phyloP scores from a whole-genome alignment of 2,888 invertebrate species.

The Morinoia aosen region DNA sequence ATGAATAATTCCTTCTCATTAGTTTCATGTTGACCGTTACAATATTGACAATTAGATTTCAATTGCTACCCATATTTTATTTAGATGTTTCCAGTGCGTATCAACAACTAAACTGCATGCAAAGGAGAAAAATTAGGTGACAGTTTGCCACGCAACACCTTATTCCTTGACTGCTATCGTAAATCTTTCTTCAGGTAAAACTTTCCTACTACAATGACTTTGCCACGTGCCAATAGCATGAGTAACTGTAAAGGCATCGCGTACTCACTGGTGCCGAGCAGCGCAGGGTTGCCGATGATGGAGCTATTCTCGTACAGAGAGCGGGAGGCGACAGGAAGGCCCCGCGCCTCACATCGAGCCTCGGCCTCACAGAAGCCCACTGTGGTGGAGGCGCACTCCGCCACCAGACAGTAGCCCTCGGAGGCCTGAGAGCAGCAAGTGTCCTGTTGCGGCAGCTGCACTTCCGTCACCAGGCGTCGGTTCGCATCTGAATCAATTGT shows the following conservation, averaged over 20 bases:
- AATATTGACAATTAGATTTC: too few relatives aligned
- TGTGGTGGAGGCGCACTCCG: not conserved
- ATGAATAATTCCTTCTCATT: too few relatives aligned
- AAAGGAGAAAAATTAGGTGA: too few relatives aligned
- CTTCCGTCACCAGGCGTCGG: not conserved
- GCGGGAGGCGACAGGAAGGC: not conserved
- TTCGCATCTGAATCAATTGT: not conserved
- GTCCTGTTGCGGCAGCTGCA: not conserved
- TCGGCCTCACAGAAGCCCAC: constrained; percentile 3
- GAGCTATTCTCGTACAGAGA: not conserved
- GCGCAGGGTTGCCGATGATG: not conserved
- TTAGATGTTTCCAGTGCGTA: too few relatives aligned
- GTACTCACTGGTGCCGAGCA: not conserved
- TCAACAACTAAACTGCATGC: too few relatives aligned
- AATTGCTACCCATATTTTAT: too few relatives aligned
- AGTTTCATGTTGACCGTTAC: too few relatives aligned
- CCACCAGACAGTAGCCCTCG: constrained; percentile 19
- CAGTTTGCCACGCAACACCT: too few relatives aligned
- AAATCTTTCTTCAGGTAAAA: too few relatives aligned
- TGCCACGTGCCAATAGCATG: not conserved
- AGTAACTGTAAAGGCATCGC: not conserved
- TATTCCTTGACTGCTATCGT: too few relatives aligned
- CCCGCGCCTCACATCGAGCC: not conserved
- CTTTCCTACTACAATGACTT: not conserved
- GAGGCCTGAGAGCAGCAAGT: not conserved